A percentile compares a stretch with the other conserved stretches of the same genome.
phyloP scores from a whole-genome alignment of 2,888 invertebrate species.

The Mechanitis messenoides region DNA sequence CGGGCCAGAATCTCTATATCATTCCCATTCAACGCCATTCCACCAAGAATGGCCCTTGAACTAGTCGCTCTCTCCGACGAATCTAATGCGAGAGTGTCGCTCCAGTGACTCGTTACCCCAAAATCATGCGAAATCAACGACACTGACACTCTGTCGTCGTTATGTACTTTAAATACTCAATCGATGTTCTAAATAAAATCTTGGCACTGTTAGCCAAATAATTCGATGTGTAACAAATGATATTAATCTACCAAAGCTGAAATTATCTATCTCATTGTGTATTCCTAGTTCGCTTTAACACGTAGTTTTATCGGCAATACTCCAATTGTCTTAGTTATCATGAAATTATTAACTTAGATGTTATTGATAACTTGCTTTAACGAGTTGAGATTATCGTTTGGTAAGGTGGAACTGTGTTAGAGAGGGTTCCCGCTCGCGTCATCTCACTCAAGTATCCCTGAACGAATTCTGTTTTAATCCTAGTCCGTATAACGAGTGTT shows the following conservation, averaged over 20 bases:
- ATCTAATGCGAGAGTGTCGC: conserved; percentile 8
- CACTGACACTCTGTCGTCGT: conserved; percentile 4
- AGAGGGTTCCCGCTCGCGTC: conserved; percentile 45
- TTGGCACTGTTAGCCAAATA: conserved; percentile 27
- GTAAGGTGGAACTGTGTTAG: conserved; percentile 73
- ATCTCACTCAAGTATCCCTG: conserved; percentile 24
- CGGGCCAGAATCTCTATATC: conserved; percentile 57
- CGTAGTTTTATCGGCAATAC: conserved; percentile 71
- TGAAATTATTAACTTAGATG: conserved; percentile 60
- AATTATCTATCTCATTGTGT: conserved; percentile 73
- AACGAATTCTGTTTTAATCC: conserved; percentile 29
- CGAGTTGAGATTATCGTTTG: conserved; percentile 57
- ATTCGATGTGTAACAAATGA: conserved; percentile 49
- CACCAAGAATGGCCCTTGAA: conserved; percentile 21
- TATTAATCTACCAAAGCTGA: conserved; percentile 74
- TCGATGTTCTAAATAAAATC: conserved; percentile 9
- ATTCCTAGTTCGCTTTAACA: conserved; percentile 76
- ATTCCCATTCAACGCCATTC: conserved; percentile 35
- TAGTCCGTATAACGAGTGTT: conserved; percentile 28
- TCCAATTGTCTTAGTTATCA: conserved; percentile 68
- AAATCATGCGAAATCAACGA: no score
- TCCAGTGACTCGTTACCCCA: conserved; percentile 31
- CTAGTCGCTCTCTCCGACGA: conserved; percentile 48
- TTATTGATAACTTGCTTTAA: conserved; percentile 47
- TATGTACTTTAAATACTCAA: conserved; percentile 18